Evolutionary conservation across 2,888 invertebrate species (phyloP).

Genomic region (Peribatodes rhomboidaria): DNA sequence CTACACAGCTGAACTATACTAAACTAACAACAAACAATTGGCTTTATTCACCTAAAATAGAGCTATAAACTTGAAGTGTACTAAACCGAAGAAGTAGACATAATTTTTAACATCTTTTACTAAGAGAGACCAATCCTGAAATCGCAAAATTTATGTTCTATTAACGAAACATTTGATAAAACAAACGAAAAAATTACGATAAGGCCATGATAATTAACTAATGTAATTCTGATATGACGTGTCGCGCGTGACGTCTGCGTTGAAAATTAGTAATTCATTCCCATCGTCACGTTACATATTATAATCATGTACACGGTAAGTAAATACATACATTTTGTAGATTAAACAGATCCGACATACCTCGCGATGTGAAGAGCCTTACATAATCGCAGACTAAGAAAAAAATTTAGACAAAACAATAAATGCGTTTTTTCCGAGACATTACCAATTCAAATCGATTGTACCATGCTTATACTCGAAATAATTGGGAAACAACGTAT

Average conservation of each 20-base stretch:
- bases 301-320: conserved; percentile 26
- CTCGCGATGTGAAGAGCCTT: conserved; percentile 15
- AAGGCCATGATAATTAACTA: conserved; percentile 14
- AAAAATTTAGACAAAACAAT: conserved; percentile 11
- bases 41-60: no score
- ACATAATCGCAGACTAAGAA: conserved; percentile 14
- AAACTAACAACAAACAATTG: no score
- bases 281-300: conserved; percentile 25
- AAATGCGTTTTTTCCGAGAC: conserved; percentile 16
- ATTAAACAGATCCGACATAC: conserved; percentile 26
- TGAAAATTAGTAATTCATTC: conserved; percentile 4
- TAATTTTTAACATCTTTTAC: no score
- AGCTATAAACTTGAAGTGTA: no score
- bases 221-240: conserved; percentile 10
- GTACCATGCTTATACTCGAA: conserved; percentile 2
- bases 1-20: no score
- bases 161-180: no score
- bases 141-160: no score
- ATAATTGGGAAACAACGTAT: conserved; percentile 17
- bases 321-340: conserved; percentile 24
- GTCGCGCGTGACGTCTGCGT: conserved; percentile 17
- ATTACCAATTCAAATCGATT: conserved; percentile 22
- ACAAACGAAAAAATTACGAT: conserved; percentile 19
- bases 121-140: no score
- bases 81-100: no score